Evolutionary conservation across 2,113 vertebrate genomes (phyloP).

Genomic region (Shinisaurus crocodilurus): DNA sequence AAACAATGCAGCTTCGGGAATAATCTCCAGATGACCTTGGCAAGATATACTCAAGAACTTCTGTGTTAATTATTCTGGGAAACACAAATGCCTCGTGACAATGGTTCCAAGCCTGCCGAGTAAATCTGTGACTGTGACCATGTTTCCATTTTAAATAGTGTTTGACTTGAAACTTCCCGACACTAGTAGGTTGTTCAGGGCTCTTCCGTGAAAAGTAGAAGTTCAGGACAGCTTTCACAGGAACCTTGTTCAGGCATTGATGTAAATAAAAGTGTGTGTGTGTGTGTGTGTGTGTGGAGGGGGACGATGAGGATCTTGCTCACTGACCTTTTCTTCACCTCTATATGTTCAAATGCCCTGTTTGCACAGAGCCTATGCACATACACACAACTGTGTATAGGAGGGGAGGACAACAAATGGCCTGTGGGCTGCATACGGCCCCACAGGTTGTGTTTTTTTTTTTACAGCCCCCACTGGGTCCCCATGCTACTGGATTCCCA

Average conservation of each 20-base stretch:
- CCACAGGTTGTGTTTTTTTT: too few relatives aligned
- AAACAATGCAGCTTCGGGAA: constrained; percentile 67
- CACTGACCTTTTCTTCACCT: not conserved
- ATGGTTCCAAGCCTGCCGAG: constrained; percentile 53
- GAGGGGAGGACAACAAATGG: too few relatives aligned
- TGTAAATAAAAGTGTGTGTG: not conserved
- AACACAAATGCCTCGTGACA: constrained; percentile 52
- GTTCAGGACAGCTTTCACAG: not conserved
- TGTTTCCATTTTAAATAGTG: constrained; percentile 48
- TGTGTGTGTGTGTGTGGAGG: not conserved
- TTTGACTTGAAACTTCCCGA: constrained; percentile 44
- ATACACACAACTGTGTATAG: not conserved
- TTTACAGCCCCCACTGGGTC: too few relatives aligned
- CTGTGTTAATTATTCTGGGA: constrained; percentile 70
- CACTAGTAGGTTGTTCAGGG: not conserved
- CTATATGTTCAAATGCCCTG: not conserved
- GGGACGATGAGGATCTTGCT: not conserved
- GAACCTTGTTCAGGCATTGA: not conserved
- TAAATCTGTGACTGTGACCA: constrained; percentile 49
- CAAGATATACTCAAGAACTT: constrained; percentile 61
- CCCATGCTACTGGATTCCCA: too few relatives aligned
- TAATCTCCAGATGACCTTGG: constrained; percentile 72
- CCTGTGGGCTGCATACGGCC: too few relatives aligned
- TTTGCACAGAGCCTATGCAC: not conserved
- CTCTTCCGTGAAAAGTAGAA: not conserved